These are phyloP conservation scores for Drosophila helvetica DNA, from an alignment of 2,888 invertebrate species.

Conservation along the genomic window DNA sequence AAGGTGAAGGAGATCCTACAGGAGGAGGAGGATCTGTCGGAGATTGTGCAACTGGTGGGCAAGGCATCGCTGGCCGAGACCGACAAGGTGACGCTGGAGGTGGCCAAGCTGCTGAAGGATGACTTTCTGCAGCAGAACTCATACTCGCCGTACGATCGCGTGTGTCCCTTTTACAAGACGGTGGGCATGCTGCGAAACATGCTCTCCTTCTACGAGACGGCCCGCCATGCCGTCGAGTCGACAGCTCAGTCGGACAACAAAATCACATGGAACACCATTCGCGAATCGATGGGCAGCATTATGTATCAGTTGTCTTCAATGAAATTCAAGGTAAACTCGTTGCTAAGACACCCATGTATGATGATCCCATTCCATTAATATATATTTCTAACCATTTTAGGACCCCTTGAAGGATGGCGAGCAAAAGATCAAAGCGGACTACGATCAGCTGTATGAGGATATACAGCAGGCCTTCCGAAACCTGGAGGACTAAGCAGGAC, in stretches of 20 bases:
- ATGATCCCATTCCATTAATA: neutral
- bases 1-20: conserved; percentile 97
- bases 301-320: conserved; percentile 98
- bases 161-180: conserved; percentile 99
- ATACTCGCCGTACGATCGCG: conserved; percentile 96
- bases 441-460: conserved; percentile 97
- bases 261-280: conserved; percentile 98
- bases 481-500: conserved; percentile 92
- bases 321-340: conserved; percentile 95
- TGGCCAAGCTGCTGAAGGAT: conserved; percentile 98
- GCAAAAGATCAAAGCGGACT: conserved; percentile 97
- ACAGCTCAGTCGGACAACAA: conserved; percentile 99
- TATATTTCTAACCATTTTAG: conserved; percentile 83
- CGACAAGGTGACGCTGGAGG: conserved; percentile 99
- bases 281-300: conserved; percentile 96
- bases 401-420: conserved; percentile 99
- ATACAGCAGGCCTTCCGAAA: conserved; percentile 98
- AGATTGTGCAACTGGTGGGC: conserved; percentile 99
- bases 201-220: conserved; percentile 98
- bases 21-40: conserved; percentile 99
- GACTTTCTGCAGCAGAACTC: conserved; percentile 99
- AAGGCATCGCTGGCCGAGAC: conserved; percentile 99
- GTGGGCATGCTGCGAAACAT: conserved; percentile 99
- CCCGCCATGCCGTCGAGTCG: conserved; percentile 97
- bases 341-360: too few species aligned